Evolutionary conservation across 1,140 invertebrate genomes (phyloP).

Genomic region (Chymomyza costata): DNA sequence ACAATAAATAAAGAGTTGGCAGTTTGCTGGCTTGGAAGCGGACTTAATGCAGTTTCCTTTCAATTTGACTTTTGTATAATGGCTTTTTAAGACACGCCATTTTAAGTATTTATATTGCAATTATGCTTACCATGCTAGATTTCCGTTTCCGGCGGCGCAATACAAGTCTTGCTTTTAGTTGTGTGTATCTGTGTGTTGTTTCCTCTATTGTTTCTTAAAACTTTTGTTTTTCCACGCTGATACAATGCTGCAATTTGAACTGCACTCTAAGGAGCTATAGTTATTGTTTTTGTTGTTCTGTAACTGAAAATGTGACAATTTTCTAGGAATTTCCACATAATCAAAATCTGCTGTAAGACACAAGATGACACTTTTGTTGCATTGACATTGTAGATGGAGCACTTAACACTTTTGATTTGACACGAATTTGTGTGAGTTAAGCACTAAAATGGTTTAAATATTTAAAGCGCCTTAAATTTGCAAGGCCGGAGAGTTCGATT

Average conservation of each 20-base stretch:
- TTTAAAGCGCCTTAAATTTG: no score
- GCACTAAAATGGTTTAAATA: no score
- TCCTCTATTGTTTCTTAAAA: constrained; percentile 1
- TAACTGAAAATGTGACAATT: no score
- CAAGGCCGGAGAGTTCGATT: no score
- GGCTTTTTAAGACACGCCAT: constrained; percentile 34
- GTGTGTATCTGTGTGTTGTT: constrained; percentile 7
- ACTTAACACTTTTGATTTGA: no score
- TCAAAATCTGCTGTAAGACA: neutral
- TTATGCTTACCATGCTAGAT: constrained; percentile 17
- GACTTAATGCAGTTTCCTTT: constrained; percentile 39
- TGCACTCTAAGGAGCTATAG: constrained; percentile 8
- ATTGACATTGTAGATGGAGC: no score
- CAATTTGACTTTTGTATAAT: constrained; percentile 43
- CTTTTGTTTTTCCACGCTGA: constrained; percentile 1
- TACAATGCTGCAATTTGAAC: constrained; percentile 8
- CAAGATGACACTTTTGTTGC: constrained; percentile 10
- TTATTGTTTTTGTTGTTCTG: neutral
- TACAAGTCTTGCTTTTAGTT: constrained; percentile 4
- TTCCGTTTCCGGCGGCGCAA: no score
- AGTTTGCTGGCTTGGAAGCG: no score
- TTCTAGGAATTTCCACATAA: no score
- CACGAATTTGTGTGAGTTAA: no score
- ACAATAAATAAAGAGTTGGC: constrained; percentile 34
- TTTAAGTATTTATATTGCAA: constrained; percentile 57